Evolutionary conservation across 2,797 vertebrate species (phyloP).

Genomic region (Alfaro cultratus): DNA sequence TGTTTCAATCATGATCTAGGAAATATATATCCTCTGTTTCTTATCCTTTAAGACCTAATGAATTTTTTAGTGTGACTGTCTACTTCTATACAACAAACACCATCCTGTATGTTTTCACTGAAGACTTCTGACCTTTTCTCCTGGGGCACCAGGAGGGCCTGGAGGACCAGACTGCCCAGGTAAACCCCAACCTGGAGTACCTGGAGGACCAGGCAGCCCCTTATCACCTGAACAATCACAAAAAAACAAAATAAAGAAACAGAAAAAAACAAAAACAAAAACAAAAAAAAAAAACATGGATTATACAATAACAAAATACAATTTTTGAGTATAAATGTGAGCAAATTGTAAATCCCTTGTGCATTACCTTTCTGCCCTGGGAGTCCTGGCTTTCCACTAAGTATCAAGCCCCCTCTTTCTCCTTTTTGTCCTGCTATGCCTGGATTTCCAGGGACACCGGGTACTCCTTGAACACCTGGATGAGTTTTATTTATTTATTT

Average conservation of each 20-base stretch:
- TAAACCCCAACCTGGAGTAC: slow-evolving; percentile 36
- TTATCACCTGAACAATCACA: slow-evolving; percentile 65
- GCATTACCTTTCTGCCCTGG: slow-evolving; percentile 67
- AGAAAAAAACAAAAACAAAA: too few species aligned
- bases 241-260: too few species aligned
- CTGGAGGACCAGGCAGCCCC: slow-evolving; percentile 57
- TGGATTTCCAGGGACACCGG: slow-evolving; percentile 46
- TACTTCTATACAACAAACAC: not conserved
- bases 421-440: slow-evolving; percentile 68
- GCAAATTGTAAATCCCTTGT: not conserved
- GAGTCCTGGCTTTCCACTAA: slow-evolving; percentile 35
- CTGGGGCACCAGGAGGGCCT: slow-evolving; percentile 62
- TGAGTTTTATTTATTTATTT: slow-evolving; percentile 3
- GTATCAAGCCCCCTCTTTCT: slow-evolving; percentile 25
- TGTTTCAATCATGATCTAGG: not conserved
- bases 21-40: not conserved
- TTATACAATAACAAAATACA: not conserved
- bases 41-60: not conserved
- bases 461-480: slow-evolving; percentile 58
- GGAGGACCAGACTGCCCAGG: slow-evolving; percentile 58
- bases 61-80: not conserved
- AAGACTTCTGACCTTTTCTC: slow-evolving; percentile 61
- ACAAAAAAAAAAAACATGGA: not conserved
- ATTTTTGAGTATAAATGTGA: not conserved
- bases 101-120: not conserved